phyloP scores from a whole-genome alignment of 1,140 invertebrate genomes.

The Radopholus similis region DNA sequence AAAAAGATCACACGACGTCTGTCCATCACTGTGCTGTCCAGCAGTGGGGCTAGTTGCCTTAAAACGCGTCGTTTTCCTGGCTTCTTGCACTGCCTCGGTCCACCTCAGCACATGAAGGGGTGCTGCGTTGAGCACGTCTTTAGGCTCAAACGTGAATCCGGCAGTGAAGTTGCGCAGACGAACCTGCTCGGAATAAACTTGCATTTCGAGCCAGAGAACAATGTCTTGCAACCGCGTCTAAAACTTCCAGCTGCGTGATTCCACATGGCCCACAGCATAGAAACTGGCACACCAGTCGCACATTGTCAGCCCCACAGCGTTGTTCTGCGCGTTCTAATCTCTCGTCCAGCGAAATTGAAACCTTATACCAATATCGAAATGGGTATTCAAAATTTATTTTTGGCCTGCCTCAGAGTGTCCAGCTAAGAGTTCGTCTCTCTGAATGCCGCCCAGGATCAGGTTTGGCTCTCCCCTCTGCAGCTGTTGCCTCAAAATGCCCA shows the following conservation, averaged over 20 bases:
- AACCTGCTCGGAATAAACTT: too few relatives aligned
- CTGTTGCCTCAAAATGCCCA: slow-evolving; percentile 14
- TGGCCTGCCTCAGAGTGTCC: slow-evolving; percentile 13
- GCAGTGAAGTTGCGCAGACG: slow-evolving; percentile 34
- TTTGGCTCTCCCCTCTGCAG: not conserved
- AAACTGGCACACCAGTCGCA: slow-evolving; percentile 41
- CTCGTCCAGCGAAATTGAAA: slow-evolving; percentile 21
- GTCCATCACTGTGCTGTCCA: slow-evolving; percentile 13
- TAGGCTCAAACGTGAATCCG: slow-evolving; percentile 37
- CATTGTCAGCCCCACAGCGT: slow-evolving; percentile 25
- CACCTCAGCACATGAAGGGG: slow-evolving; percentile 31
- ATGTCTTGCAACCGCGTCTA: too few relatives aligned
- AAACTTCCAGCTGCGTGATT: slow-evolving; percentile 31
- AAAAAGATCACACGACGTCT: slow-evolving; percentile 19
- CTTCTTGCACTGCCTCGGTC: not conserved
- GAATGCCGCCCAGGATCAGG: slow-evolving; percentile 25
- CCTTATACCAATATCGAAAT: not conserved
- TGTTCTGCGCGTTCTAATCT: slow-evolving; percentile 28
- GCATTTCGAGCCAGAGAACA: too few relatives aligned
- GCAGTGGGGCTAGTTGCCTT: slow-evolving; percentile 3
- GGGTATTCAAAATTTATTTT: not conserved
- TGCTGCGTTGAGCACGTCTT: slow-evolving; percentile 38
- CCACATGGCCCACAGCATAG: slow-evolving; percentile 38
- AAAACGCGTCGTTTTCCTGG: not conserved
- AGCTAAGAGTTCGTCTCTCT: slow-evolving; percentile 32